A percentile compares a stretch with the other conserved stretches of the same genome.
Conservation (phyloP, 2,113 vertebrate genomes). For the Triplophysa siluroides region DNA sequence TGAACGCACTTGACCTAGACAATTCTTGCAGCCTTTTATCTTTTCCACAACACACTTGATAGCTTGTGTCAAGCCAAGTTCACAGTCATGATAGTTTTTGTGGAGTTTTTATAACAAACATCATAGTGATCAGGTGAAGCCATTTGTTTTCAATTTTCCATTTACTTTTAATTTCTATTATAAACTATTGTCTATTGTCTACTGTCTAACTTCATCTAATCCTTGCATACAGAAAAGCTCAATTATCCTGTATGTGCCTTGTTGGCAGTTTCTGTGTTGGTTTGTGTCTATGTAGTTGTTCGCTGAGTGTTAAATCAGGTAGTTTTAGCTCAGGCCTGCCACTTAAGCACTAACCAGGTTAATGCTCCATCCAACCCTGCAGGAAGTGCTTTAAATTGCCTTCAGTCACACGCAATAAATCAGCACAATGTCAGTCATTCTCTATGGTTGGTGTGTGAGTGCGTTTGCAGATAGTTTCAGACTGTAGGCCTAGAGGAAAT, state of each 20-base stretch:
- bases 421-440: slow-evolving; percentile 36
- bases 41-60: not conserved
- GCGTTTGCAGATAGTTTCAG: slow-evolving; percentile 22
- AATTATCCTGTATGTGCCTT: not conserved
- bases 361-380: slow-evolving; percentile 22
- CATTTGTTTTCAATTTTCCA: too few relatives aligned
- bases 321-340: not conserved
- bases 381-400: slow-evolving; percentile 22
- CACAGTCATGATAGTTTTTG: not conserved
- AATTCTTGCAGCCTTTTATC: not conserved
- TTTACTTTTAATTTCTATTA: too few relatives aligned
- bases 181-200: too few relatives aligned
- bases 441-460: not conserved
- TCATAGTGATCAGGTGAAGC: not conserved
- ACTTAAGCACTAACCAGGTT: slow-evolving; percentile 20
- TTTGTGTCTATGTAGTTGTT: not conserved
- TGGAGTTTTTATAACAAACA: not conserved
- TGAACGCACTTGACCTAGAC: slow-evolving; percentile 3
- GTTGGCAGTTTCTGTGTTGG: not conserved
- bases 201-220: not conserved
- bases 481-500: slow-evolving; percentile 34
- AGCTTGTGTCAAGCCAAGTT: not conserved
- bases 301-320: not conserved
- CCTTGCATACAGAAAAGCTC: not conserved
- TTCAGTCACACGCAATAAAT: slow-evolving; percentile 9